Evolutionary conservation across 2,113 vertebrate genomes (phyloP), one percentile per base, ranked within the genome.

Genomic region (Microcebus jonahi): DNA sequence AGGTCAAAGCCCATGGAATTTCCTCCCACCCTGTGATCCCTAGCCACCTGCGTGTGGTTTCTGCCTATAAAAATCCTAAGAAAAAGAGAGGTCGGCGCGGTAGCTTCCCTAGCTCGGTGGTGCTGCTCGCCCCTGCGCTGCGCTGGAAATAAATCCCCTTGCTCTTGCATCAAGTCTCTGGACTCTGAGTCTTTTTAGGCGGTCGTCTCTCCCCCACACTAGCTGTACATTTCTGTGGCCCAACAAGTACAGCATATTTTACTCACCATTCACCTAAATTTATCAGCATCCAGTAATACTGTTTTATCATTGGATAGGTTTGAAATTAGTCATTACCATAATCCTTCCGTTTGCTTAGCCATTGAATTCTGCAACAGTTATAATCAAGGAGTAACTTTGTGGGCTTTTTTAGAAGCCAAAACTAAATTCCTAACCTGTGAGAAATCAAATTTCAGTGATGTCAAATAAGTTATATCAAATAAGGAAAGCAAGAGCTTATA

Each of bases 371-470:
- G 75, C 36, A 91, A 79, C 80, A 86, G 71, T 92, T 68, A 39
- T 55, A 86, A 80, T 76, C 29, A 86, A 92, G 89, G 96, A 93
- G 82, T 93, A 94, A 73, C 91, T 82, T 76, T 92, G 85, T 76
- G 53, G 61, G 36, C 3, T 59, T 57, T 50, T 87, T 89, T 23
- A 83, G 87, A 93, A 96, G 71, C 76, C 68, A 84, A 77, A 91
- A 42, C 29, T 39, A 71, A 88, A 97, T 97, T 95, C 95, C 94
- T 97, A 81, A 93, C 75, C 88, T 88, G 39, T 96, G 95, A 97
- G 57, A 96, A 80, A 61, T 82, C 70, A 90, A 81, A 93, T 75
- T 94, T 73, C 17, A n/a, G n/a, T 65, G 39, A 92, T 70, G 95
- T 90, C 42, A 87, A 89, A 48, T 63, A 89, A 92, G 39, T 42